These are phyloP conservation scores for Hassar affinis DNA, from an alignment of 2,113 vertebrate species.

Conservation along the genomic window DNA sequence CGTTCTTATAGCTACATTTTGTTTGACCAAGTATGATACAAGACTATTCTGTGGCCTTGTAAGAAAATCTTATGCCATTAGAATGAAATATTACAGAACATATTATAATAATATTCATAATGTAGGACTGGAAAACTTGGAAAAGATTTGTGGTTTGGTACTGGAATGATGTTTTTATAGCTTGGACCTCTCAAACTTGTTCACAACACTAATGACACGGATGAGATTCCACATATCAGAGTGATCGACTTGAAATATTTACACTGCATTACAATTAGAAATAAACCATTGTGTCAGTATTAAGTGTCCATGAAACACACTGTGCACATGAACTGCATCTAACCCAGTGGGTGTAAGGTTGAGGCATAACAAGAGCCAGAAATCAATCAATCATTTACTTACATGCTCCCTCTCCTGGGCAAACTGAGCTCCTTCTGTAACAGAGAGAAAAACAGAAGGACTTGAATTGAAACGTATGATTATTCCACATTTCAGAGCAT, in stretches of 20 bases:
- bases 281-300: neutral
- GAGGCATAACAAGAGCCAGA: neutral
- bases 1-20: neutral
- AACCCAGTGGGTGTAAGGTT: neutral
- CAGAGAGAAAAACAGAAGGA: slow-evolving; percentile 49
- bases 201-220: neutral
- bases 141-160: neutral
- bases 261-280: neutral
- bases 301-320: neutral
- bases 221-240: neutral
- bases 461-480: slow-evolving; percentile 4
- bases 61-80: neutral
- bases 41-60: neutral
- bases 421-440: slow-evolving; percentile 97
- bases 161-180: neutral
- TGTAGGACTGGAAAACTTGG: neutral
- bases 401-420: slow-evolving; percentile 97
- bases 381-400: slow-evolving; percentile 71
- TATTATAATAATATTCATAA: neutral
- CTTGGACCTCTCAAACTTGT: neutral
- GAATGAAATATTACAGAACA: neutral
- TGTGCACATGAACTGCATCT: neutral
- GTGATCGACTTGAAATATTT: neutral
- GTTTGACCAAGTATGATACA: no score
- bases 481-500: neutral